Base-by-base conservation (phyloP, 2,888 invertebrate genomes). In the Apodemia hepburni region DNA sequence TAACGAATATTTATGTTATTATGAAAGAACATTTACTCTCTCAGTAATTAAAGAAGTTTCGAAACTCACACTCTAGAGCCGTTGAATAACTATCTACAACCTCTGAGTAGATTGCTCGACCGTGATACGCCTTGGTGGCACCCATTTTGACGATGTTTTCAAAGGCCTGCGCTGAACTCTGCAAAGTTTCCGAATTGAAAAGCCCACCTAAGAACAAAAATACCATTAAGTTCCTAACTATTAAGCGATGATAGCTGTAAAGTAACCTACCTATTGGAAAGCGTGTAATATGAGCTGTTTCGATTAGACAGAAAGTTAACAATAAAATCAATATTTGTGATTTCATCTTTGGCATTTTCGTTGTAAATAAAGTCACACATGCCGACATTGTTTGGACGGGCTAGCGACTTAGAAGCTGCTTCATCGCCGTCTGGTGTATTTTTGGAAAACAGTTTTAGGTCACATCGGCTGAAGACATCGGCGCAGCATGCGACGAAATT, bases 371-470 rank as follows among this genome's bases (percentile, higher is more conserved):
- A 66, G 63, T 64, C 62, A 63, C 60, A 67, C 66, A 71, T 69
- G 64, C 61, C 64, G 62, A 63, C 68, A 70, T 70, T 77, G 69
- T 76, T 78, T 72, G 68, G 71, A 74, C 71, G 73, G 68, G 74
- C 77, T 76, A 72, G 81, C 80, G 80, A 72, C 79, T 73, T 71
- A 73, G 71, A 70, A 70, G 79, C 77, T 79, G 79, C 78, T 71
- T 79, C 69, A 75, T 71, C 76, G 73, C 75, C 79, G 82, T 85
- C 83, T 85, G 83, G 74, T 78, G 78, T 91, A 90, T 90, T 91
- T 91, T 88, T 86, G 87, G 91, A 89, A 83, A 87, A 76, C 80
- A 81, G 75, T 90, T 85, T 89, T 87, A 88, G 91, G 88, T 85
- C 90, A 81, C 79, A 76, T 78, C 75, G 73, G 73, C 74, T 70